These are phyloP conservation scores for Lepidonotus clava DNA, from an alignment of 2,888 invertebrate genomes.

Conservation along the genomic window DNA sequence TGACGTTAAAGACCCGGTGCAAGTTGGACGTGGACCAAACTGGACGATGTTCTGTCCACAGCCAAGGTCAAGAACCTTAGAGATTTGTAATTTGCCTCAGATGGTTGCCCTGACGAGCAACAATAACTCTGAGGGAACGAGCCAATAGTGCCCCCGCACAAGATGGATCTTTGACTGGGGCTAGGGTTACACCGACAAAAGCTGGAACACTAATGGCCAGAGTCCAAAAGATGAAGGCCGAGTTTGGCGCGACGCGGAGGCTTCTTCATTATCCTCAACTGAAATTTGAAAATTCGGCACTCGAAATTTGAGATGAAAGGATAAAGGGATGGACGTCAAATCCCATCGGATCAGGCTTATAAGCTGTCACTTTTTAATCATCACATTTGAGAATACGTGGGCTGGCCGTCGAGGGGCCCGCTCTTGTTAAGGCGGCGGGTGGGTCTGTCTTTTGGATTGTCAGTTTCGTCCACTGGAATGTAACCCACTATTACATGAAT, in stretches of 20 bases:
- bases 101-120: neutral
- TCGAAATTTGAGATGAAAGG: slow-evolving; percentile 36
- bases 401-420: no score
- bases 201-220: neutral
- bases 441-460: no score
- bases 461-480: no score
- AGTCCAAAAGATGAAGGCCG: neutral
- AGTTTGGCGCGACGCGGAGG: neutral
- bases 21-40: no score
- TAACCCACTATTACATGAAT: no score
- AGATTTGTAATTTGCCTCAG: neutral
- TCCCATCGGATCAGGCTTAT: slow-evolving; percentile 26
- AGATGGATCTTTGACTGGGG: neutral
- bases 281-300: neutral
- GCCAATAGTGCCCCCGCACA: neutral
- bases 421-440: no score
- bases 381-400: no score
- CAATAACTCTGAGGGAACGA: neutral
- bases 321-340: neutral
- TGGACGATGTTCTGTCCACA: neutral
- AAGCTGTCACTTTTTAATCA: no score
- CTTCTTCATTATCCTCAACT: neutral
- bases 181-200: slow-evolving; percentile 14
- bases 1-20: no score
- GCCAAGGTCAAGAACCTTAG: neutral